Base-by-base conservation (phyloP, 2,888 invertebrate species). In the Mythimna vitellina region DNA sequence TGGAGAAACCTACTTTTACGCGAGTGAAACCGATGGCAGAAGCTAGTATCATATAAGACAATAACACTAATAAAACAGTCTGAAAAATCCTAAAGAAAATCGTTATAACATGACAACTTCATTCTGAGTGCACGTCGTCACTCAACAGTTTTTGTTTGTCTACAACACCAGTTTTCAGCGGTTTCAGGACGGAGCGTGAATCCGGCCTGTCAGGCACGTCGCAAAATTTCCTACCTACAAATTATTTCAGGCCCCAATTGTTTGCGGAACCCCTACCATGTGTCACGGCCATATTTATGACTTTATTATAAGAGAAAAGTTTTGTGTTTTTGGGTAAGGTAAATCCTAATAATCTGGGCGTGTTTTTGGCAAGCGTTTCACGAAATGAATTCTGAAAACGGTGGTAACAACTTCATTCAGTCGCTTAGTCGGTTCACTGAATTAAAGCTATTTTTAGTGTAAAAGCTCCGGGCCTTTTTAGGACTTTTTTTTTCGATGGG, bases 201-300 rank as follows among this genome's bases (percentile, higher is more conserved):
- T 80, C 80, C 78, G 65, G 74, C 70, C 88, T 89, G 90, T 89
- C 90, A 84, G 69, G 53, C 71, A 29, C 65, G 89, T 89, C 90
- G 88, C 86, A 78, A 83, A 89, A 90, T 82, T 90, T 85, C 76
- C 65, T 78, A 81, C 81, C 83, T 82, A 87, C 88, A 85, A 87
- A 90, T 90, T 89, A 90, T 90, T 89, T 86, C 85, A 84, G 70
- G 78, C 77, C 79, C 79, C 82, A 77, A 83, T 81, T 78, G 73
- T 86, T 80, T 58, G 64, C 38, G 65, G 56, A 61, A 9, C 81
- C 78, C 65, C 67, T 88, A 86, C 86, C 72, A 86, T 51, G 38
- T 61, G 62, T 32, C 60, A 54, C 42, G 29, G 17, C 7, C 35
- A 42, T 74, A 70, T 84, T 75, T 57, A 54, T 57, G 62, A 62